Evolutionary conservation across 2,888 invertebrate genomes (phyloP).

Genomic region (Celastrina argiolus): DNA sequence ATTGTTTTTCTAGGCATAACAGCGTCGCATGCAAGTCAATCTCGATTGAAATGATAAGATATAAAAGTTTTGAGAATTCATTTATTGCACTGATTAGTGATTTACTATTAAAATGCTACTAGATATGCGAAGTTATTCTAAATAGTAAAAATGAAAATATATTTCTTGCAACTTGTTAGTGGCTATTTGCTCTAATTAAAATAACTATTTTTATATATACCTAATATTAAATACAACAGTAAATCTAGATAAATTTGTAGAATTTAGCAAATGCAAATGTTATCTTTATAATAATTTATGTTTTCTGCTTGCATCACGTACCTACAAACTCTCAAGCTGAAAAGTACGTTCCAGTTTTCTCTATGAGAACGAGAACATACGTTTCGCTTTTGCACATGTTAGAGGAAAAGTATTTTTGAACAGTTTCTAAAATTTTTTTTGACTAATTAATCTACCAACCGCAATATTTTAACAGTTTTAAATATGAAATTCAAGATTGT

Average conservation of each 20-base stretch:
- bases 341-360: neutral
- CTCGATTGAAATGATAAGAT: conserved; percentile 4
- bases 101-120: neutral
- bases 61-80: neutral
- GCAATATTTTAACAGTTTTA: neutral
- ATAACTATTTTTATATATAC: neutral
- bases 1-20: neutral
- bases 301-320: neutral
- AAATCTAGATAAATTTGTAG: too few species aligned
- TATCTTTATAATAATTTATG: neutral
- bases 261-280: neutral
- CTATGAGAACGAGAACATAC: neutral
- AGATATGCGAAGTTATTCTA: neutral
- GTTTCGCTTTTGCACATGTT: conserved; percentile 1
- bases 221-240: too few species aligned
- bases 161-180: neutral
- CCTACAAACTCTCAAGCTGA: neutral
- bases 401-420: neutral
- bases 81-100: neutral
- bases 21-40: neutral
- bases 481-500: neutral
- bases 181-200: neutral
- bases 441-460: conserved; percentile 4
- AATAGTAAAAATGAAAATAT: too few species aligned
- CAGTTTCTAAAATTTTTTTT: neutral